phyloP scores from a whole-genome alignment of 2,888 invertebrate species.

The Eilema caniola region DNA sequence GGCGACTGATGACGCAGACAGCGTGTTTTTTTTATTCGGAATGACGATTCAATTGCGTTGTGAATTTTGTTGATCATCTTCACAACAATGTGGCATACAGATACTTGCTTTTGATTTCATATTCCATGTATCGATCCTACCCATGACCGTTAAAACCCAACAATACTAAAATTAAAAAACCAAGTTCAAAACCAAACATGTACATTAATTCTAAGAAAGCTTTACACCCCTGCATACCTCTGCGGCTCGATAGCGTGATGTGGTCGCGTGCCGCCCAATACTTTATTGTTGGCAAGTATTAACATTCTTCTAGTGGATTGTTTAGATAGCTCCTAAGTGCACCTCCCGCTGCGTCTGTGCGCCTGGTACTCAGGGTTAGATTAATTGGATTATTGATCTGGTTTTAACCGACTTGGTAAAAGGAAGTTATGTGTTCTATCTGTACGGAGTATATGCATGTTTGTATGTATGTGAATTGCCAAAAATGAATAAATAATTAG shows the following conservation, averaged over 20 bases:
- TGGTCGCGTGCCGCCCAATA: constrained; percentile 74
- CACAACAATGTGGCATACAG: too few relatives aligned
- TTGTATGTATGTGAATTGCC: too few relatives aligned
- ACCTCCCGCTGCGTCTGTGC: constrained; percentile 44
- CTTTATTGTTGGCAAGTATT: constrained; percentile 79
- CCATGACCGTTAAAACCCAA: not conserved
- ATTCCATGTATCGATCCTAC: not conserved
- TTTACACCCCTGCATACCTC: constrained; percentile 29
- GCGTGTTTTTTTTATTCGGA: too few relatives aligned
- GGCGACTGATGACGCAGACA: too few relatives aligned
- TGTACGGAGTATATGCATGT: not conserved
- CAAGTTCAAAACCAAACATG: constrained; percentile 11
- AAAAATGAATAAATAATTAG: too few relatives aligned
- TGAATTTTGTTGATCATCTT: too few relatives aligned
- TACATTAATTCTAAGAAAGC: constrained; percentile 17
- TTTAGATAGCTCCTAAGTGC: constrained; percentile 73
- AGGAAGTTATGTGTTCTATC: not conserved
- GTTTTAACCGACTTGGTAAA: not conserved
- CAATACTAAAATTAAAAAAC: not conserved
- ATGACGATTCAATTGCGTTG: too few relatives aligned
- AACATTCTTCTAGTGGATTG: constrained; percentile 84
- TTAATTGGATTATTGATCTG: constrained; percentile 6
- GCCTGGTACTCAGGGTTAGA: constrained; percentile 37
- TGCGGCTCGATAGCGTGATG: constrained; percentile 67
- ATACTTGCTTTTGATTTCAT: too few relatives aligned